phyloP scores from a whole-genome alignment of 2,113 vertebrate species.

The Phrynosoma blainvillii region DNA sequence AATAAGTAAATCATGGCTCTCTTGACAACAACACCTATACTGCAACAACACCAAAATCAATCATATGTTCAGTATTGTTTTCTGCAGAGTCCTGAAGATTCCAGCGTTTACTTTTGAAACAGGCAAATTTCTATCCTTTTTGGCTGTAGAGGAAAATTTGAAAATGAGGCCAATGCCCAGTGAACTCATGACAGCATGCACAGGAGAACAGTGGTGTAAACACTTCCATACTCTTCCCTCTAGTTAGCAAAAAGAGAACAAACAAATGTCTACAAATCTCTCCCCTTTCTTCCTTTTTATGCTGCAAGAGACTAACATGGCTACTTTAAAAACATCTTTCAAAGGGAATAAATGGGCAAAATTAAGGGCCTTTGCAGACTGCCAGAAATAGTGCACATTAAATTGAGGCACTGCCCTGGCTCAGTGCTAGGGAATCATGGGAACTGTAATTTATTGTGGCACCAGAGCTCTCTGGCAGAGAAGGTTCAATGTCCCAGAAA shows the following conservation, averaged over 20 bases:
- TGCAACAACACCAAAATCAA: background rate
- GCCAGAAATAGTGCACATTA: too few relatives aligned
- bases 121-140: background rate
- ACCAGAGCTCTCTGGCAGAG: too few relatives aligned
- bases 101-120: background rate
- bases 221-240: background rate
- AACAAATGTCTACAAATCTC: background rate
- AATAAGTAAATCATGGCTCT: background rate
- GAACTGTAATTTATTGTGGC: too few relatives aligned
- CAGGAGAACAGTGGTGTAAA: background rate
- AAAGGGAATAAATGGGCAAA: background rate
- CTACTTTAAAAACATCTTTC: background rate
- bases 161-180: background rate
- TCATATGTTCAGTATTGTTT: background rate
- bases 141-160: background rate
- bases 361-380: too few relatives aligned
- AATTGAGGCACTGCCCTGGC: too few relatives aligned
- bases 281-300: too few relatives aligned
- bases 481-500: too few relatives aligned
- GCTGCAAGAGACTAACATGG: too few relatives aligned
- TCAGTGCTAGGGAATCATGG: too few relatives aligned
- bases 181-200: background rate
- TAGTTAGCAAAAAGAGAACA: background rate
- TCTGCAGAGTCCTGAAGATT: background rate
- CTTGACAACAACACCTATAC: background rate